Percentiles rank a stretch among this genome's conserved stretches.
Conservation (phyloP, 2,797 vertebrate species). For the Diglossa cyanea region DNA sequence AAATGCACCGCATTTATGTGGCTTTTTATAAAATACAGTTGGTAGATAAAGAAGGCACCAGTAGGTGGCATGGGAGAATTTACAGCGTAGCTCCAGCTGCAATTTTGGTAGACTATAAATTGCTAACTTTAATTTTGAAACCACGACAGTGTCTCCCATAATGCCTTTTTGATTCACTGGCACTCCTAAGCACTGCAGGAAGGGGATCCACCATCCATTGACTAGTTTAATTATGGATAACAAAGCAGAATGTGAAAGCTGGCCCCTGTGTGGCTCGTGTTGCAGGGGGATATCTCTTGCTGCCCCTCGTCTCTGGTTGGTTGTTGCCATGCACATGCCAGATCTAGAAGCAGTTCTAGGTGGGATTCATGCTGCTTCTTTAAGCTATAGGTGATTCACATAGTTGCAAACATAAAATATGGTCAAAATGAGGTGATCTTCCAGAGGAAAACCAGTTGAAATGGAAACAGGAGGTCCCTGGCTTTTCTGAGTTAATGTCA, state of each 20-base stretch:
- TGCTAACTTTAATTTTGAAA: not conserved
- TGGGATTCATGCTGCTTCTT: not conserved
- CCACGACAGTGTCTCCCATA: not conserved
- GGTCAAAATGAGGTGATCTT: not conserved
- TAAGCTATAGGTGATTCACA: not conserved
- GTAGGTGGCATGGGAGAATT: conserved; percentile 63
- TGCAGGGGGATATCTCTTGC: not conserved
- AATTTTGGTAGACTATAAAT: not conserved
- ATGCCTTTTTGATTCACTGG: not conserved
- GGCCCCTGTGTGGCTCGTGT: not conserved
- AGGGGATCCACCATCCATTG: not conserved
- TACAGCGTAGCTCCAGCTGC: not conserved
- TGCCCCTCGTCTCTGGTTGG: not conserved
- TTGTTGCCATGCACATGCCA: accelerated
- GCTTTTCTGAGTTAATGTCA: not conserved
- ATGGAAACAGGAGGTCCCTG: not conserved
- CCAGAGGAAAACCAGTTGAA: not conserved
- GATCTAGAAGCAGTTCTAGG: not conserved
- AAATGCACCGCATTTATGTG: accelerated
- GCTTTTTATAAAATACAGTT: not conserved
- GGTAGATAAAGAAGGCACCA: conserved; percentile 21
- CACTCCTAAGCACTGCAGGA: not conserved
- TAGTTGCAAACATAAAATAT: not conserved
- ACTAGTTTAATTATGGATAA: not conserved
- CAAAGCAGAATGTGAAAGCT: not conserved